Evolutionary conservation across 2,113 vertebrate genomes (phyloP).

Genomic region (Alectura lathami): DNA sequence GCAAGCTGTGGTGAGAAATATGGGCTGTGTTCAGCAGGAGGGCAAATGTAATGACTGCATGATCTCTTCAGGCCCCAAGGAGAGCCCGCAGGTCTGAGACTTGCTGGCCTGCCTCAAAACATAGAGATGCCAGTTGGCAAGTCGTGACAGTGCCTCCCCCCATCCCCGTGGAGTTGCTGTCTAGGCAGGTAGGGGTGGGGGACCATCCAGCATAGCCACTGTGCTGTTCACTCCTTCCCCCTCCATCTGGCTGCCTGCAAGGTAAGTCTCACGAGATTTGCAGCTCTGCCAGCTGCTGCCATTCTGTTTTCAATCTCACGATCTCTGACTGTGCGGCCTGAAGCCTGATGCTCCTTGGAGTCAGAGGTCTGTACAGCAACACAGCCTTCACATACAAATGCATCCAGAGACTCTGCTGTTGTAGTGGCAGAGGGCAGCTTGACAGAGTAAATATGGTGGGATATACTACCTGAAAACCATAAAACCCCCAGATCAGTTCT

Average conservation of each 20-base stretch:
- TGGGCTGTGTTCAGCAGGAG: conserved; percentile 41
- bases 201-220: not conserved
- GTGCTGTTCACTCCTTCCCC: not conserved
- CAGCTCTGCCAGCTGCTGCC: conserved; percentile 20
- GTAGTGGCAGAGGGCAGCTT: not conserved
- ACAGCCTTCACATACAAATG: not conserved
- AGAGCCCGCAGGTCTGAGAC: not conserved
- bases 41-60: conserved; percentile 31
- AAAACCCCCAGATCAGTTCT: not conserved
- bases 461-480: not conserved
- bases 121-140: not conserved
- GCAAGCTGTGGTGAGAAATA: conserved; percentile 63
- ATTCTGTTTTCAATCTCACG: not conserved
- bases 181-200: not conserved
- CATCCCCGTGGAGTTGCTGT: not conserved
- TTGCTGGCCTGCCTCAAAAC: conserved; percentile 15
- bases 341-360: conserved; percentile 22
- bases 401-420: not conserved
- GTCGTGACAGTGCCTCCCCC: not conserved
- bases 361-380: not conserved
- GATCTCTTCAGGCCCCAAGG: not conserved
- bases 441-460: not conserved
- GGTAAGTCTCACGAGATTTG: not conserved
- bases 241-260: not conserved
- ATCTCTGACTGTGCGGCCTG: not conserved